Evolutionary conservation across 2,113 vertebrate genomes (phyloP).

Genomic region (Phodopus roborovskii): DNA sequence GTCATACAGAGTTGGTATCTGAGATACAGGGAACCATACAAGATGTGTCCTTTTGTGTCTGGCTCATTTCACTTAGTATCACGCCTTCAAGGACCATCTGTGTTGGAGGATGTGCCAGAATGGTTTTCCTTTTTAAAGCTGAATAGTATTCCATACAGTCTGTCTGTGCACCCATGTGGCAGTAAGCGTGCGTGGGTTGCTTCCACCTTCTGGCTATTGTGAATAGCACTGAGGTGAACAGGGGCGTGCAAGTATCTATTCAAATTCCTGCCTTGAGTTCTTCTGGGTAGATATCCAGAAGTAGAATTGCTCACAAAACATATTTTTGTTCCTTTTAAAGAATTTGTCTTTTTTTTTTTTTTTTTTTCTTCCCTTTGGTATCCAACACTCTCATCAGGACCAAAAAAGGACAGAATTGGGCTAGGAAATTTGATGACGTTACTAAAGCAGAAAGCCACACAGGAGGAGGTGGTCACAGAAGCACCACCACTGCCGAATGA

Average conservation of each 20-base stretch:
- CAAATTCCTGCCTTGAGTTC: background rate
- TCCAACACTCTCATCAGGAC: background rate
- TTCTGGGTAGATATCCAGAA: background rate
- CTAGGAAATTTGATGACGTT: background rate
- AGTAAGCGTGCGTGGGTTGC: background rate
- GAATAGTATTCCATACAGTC: slow-evolving; percentile 1
- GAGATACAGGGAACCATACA: background rate
- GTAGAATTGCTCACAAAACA: slow-evolving; percentile 29
- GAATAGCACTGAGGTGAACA: background rate
- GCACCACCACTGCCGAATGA: fast-evolving
- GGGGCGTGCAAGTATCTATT: background rate
- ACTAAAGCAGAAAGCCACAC: background rate
- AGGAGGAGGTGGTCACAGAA: background rate
- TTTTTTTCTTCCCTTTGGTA: background rate
- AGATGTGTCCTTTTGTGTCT: background rate
- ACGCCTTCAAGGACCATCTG: background rate
- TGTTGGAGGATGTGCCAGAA: background rate
- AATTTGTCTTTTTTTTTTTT: background rate
- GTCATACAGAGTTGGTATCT: background rate
- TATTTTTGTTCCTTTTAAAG: slow-evolving; percentile 38
- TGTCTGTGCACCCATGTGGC: background rate
- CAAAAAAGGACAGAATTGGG: background rate
- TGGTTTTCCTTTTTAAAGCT: background rate
- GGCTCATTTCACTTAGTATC: background rate
- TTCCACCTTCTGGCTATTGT: background rate